phyloP scores from a whole-genome alignment of 2,888 invertebrate species.

The Ceraclea dissimilis region DNA sequence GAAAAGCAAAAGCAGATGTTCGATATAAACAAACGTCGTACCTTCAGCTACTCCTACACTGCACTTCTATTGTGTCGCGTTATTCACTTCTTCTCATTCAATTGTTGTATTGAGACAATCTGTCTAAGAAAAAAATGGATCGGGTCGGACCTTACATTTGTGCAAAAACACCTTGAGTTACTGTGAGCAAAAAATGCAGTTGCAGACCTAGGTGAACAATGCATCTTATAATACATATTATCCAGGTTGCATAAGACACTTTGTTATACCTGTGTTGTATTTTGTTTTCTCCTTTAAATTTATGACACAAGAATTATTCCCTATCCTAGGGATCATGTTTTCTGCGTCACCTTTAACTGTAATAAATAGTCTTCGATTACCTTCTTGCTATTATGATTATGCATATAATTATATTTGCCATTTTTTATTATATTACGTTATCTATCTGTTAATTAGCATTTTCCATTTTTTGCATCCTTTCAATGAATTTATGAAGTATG shows the following conservation, averaged over 20 bases:
- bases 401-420: too few species aligned
- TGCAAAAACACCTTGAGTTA: conserved; percentile 24
- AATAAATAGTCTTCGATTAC: too few species aligned
- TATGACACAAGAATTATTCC: too few species aligned
- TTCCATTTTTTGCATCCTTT: too few species aligned
- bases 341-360: too few species aligned
- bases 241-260: not conserved
- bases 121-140: conserved; percentile 19
- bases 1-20: conserved; percentile 24
- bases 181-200: conserved; percentile 7
- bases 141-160: conserved; percentile 25
- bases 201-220: conserved; percentile 3
- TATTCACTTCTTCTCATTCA: conserved; percentile 3
- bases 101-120: conserved; percentile 8
- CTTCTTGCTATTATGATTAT: too few species aligned
- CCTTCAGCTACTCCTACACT: conserved; percentile 21
- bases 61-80: conserved; percentile 15
- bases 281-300: too few species aligned
- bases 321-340: too few species aligned
- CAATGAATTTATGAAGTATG: too few species aligned
- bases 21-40: conserved; percentile 18
- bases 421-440: too few species aligned
- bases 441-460: too few species aligned
- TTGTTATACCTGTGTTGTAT: not conserved
- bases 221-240: conserved; percentile 9